A percentile compares a stretch with the other conserved stretches of the same genome.
These are phyloP conservation scores for Prenolepis imparis DNA, from an alignment of 2,888 invertebrate genomes.

Conservation along the genomic window DNA sequence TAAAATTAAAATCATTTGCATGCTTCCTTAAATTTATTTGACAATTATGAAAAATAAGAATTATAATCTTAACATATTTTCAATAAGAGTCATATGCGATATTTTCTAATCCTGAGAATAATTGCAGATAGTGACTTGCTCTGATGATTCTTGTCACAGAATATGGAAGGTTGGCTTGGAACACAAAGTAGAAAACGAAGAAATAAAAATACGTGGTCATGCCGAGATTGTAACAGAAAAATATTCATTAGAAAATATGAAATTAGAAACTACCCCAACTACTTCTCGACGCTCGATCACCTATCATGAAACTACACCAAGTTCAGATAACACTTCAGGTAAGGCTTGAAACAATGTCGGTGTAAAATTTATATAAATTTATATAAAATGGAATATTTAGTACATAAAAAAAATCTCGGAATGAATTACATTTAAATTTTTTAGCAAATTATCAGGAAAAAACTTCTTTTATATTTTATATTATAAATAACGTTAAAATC, in stretches of 20 bases:
- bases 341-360: conserved; percentile 6
- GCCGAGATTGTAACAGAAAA: conserved; percentile 85
- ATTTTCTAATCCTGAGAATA: conserved; percentile 36
- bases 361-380: not conserved
- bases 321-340: conserved; percentile 75
- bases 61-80: conserved; percentile 6
- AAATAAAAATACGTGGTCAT: conserved; percentile 86
- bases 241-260: conserved; percentile 64
- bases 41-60: not conserved
- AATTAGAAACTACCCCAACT: conserved; percentile 81
- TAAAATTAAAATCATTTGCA: not conserved
- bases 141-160: conserved; percentile 93
- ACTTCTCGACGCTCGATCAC: conserved; percentile 67
- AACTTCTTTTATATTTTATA: not conserved
- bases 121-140: conserved; percentile 89
- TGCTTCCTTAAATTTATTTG: not conserved
- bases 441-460: not conserved
- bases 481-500: not conserved
- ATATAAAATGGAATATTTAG: not conserved
- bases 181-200: conserved; percentile 83
- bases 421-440: not conserved
- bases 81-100: not conserved
- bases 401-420: not conserved
- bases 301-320: conserved; percentile 77
- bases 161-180: conserved; percentile 91